These are phyloP conservation scores for Diadegma fenestrale DNA, from an alignment of 2,888 invertebrate genomes.

Conservation along the genomic window DNA sequence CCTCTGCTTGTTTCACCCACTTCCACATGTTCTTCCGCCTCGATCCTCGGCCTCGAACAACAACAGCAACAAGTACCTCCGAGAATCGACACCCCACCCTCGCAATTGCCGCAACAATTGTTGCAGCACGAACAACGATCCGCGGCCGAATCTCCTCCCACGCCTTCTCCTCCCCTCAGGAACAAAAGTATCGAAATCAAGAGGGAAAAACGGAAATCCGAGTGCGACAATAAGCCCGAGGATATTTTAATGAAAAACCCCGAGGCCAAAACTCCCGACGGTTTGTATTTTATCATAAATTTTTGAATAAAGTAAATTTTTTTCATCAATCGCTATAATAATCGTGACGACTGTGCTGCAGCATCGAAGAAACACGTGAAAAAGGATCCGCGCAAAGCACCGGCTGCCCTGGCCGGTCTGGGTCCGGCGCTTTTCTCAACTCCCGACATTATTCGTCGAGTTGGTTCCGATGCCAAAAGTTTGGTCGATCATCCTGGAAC, in stretches of 20 bases:
- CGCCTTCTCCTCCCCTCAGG: constrained; percentile 78
- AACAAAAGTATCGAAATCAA: constrained; percentile 78
- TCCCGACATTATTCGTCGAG: constrained; percentile 91
- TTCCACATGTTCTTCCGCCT: not conserved
- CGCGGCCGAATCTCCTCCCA: not conserved
- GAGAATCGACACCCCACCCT: constrained; percentile 57
- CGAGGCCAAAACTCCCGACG: constrained; percentile 73
- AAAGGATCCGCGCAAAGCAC: constrained; percentile 86
- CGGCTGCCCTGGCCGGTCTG: constrained; percentile 86
- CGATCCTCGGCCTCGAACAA: not conserved
- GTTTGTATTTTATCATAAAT: constrained; percentile 58
- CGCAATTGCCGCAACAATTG: constrained; percentile 45
- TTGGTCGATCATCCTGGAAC: constrained; percentile 81
- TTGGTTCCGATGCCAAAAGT: constrained; percentile 86
- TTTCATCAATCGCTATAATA: not conserved
- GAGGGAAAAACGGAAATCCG: constrained; percentile 79
- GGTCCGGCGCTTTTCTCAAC: constrained; percentile 91
- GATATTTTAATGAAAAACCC: constrained; percentile 66
- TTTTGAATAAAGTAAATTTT: too few species aligned
- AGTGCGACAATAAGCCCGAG: constrained; percentile 71
- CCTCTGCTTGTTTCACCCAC: not conserved
- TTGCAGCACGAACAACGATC: constrained; percentile 62
- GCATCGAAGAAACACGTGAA: constrained; percentile 80
- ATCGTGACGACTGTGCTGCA: constrained; percentile 59
- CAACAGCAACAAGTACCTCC: constrained; percentile 66